Conservation (phyloP, 2,113 vertebrate species). For the Corydoras sp. region DNA sequence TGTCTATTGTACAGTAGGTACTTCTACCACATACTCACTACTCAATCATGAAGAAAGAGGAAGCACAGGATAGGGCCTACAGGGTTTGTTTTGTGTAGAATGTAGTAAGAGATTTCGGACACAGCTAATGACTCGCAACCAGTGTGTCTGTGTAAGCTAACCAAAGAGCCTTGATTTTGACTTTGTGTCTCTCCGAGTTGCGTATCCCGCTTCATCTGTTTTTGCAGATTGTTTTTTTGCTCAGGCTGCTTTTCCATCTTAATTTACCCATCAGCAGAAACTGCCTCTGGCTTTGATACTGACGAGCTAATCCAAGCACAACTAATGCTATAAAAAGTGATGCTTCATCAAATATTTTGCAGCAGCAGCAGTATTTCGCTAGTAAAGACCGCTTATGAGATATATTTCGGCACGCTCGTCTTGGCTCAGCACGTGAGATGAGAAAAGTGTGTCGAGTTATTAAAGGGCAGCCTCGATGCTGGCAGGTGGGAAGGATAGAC, state of each 20-base stretch:
- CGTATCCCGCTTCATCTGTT: not conserved
- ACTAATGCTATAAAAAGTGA: constrained; percentile 47
- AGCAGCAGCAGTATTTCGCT: constrained; percentile 18
- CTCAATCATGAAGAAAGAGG: too few species aligned
- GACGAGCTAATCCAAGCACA: constrained; percentile 48
- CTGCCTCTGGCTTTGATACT: constrained; percentile 27
- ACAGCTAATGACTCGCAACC: too few species aligned
- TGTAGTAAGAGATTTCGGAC: too few species aligned
- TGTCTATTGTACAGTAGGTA: too few species aligned
- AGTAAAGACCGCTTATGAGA: constrained; percentile 16
- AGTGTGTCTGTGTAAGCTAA: too few species aligned
- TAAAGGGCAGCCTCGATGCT: not conserved
- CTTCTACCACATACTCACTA: too few species aligned
- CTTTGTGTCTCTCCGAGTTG: not conserved
- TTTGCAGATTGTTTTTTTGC: not conserved
- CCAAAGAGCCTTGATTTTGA: not conserved
- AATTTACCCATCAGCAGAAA: not conserved
- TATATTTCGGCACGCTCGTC: not conserved
- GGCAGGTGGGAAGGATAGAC: not conserved
- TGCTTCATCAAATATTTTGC: constrained; percentile 44
- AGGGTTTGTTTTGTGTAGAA: too few species aligned
- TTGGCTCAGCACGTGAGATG: not conserved
- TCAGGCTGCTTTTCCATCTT: not conserved
- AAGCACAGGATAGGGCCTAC: too few species aligned
- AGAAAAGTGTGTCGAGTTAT: not conserved